Percentiles rank a stretch among this genome's conserved stretches.
phyloP scores from a whole-genome alignment of 1,140 invertebrate genomes.

The Trypoxylus dichotomus region DNA sequence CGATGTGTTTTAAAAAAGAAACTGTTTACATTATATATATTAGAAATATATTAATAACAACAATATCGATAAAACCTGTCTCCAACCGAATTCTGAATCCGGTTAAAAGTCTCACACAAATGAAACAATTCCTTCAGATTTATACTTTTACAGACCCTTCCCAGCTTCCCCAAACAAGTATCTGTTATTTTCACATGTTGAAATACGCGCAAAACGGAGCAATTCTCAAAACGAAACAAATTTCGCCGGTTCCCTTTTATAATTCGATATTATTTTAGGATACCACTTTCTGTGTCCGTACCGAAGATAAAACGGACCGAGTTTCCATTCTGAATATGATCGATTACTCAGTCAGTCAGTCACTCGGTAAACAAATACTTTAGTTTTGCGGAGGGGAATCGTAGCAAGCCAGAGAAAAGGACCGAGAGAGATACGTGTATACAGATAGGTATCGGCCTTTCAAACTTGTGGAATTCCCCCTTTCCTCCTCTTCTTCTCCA shows the following conservation, averaged over 20 bases:
- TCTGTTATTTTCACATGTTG: no score
- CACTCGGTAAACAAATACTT: conserved; percentile 19
- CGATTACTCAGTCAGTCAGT: conserved; percentile 23
- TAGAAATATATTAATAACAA: no score
- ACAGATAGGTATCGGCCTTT: conserved; percentile 13
- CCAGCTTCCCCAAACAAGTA: no score
- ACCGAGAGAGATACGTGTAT: background rate
- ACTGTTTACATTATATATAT: no score
- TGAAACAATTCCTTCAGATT: no score
- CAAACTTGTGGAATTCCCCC: conserved; percentile 14
- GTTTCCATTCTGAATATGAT: conserved; percentile 1
- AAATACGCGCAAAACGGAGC: no score
- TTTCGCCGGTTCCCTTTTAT: background rate
- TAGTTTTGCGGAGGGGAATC: background rate
- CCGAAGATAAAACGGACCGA: background rate
- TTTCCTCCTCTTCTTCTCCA: background rate
- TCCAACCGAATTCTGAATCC: no score
- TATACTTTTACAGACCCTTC: no score
- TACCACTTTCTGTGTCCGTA: background rate
- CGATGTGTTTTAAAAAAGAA: no score
- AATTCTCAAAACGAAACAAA: no score
- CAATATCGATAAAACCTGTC: no score
- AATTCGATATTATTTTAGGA: conserved; percentile 4
- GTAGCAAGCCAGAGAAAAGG: background rate
- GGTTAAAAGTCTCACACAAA: no score